A percentile compares a stretch with the other conserved stretches of the same genome.
Evolutionary conservation across 2,113 vertebrate species (phyloP).

Genomic region (Cavia aperea): DNA sequence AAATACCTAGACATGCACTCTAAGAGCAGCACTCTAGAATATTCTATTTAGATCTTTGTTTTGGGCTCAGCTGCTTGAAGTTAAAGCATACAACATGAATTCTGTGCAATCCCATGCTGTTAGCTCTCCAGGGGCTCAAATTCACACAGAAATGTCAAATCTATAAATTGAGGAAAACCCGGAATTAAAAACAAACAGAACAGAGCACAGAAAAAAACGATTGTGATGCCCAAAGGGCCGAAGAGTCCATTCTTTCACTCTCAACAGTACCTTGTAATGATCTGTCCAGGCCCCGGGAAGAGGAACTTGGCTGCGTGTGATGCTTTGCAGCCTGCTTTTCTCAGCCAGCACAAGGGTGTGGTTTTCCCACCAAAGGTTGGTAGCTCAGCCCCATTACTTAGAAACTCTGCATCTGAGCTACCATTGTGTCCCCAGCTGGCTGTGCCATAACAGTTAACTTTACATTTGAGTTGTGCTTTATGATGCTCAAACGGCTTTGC

Average conservation of each 20-base stretch:
- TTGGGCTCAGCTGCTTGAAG: conserved; percentile 54
- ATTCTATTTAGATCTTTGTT: conserved; percentile 51
- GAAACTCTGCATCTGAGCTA: conserved; percentile 29
- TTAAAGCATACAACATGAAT: conserved; percentile 59
- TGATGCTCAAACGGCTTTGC: not conserved
- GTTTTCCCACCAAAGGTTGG: not conserved
- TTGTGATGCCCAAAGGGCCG: not conserved
- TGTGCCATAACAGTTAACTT: not conserved
- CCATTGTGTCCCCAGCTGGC: not conserved
- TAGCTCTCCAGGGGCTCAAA: conserved; percentile 66
- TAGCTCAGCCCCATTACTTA: not conserved
- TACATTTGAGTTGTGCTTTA: not conserved
- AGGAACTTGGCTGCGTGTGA: not conserved
- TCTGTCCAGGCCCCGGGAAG: conserved; percentile 41
- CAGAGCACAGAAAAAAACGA: conserved; percentile 10
- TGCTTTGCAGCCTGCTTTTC: conserved; percentile 38
- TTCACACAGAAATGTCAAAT: conserved; percentile 46
- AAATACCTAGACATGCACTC: not conserved
- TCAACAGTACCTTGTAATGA: conserved; percentile 55
- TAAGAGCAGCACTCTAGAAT: conserved; percentile 5
- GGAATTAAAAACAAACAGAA: conserved; percentile 28
- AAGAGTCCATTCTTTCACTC: conserved; percentile 37
- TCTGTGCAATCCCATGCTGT: conserved; percentile 70
- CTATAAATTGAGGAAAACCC: conserved; percentile 25
- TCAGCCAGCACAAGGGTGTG: conserved; percentile 2